These are phyloP conservation scores for Octopus sinensis DNA, from an alignment of 1,140 invertebrate species.

Conservation along the genomic window DNA sequence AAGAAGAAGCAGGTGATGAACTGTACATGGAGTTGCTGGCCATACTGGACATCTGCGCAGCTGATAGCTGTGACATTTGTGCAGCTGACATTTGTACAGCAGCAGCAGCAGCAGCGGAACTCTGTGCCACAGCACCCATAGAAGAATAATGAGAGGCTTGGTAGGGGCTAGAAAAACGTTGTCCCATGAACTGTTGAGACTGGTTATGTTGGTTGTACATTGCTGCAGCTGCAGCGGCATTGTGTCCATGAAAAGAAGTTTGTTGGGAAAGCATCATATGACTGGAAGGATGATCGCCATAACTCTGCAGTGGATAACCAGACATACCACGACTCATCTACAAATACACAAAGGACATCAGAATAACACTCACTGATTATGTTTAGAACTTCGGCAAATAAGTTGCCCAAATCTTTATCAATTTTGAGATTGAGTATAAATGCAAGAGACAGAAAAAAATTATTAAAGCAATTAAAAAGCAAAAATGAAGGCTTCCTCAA, in stretches of 20 bases:
- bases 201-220: constrained; percentile 23
- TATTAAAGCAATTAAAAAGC: no score
- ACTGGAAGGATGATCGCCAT: constrained; percentile 12
- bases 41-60: constrained; percentile 15
- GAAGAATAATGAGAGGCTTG: constrained; percentile 19
- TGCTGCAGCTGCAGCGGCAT: background rate
- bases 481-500: no score
- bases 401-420: no score
- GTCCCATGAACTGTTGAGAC: constrained; percentile 28
- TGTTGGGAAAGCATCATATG: constrained; percentile 22
- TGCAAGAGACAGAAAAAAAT: no score
- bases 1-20: constrained; percentile 15
- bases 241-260: background rate
- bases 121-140: constrained; percentile 3
- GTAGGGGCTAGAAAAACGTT: constrained; percentile 25
- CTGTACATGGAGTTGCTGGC: constrained; percentile 21
- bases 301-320: constrained; percentile 14
- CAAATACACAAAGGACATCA: background rate
- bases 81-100: background rate
- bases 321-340: background rate
- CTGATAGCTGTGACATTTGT: constrained; percentile 3
- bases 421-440: no score
- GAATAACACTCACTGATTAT: background rate
- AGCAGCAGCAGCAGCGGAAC: background rate
- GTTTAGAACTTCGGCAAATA: no score